phyloP scores from a whole-genome alignment of 2,113 vertebrate species.

The Notothenia coriiceps region DNA sequence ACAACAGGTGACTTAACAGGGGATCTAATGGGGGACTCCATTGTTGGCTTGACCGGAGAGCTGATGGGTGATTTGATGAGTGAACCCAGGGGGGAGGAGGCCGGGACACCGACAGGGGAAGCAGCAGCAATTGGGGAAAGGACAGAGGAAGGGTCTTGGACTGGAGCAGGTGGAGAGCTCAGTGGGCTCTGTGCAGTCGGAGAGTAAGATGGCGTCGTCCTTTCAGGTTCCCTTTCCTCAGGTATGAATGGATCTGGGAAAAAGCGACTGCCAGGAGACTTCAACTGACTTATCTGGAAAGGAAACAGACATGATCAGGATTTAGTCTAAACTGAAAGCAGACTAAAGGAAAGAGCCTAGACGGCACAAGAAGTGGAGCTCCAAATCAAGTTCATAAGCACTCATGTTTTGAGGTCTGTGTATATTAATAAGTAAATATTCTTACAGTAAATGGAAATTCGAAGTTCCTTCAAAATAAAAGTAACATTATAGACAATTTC shows the following conservation, averaged over 20 bases:
- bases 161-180: conserved; percentile 48
- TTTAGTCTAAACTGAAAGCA: neutral
- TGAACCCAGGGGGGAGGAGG: conserved; percentile 45
- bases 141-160: conserved; percentile 41
- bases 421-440: too few relatives aligned
- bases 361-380: too few relatives aligned
- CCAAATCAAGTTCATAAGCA: too few relatives aligned
- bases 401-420: too few relatives aligned
- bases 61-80: conserved; percentile 29
- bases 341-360: neutral
- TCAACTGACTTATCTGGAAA: conserved; percentile 63
- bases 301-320: conserved; percentile 15
- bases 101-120: conserved; percentile 32
- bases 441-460: too few relatives aligned
- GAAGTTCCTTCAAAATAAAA: too few relatives aligned
- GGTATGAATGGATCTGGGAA: conserved; percentile 84
- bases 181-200: conserved; percentile 53
- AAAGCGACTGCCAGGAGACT: conserved; percentile 80
- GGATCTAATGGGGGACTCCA: conserved; percentile 21
- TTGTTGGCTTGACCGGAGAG: conserved; percentile 42
- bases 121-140: conserved; percentile 38
- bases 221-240: conserved; percentile 70
- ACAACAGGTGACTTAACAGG: conserved; percentile 31
- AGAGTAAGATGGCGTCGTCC: conserved; percentile 49
- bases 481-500: too few relatives aligned